Evolutionary conservation across 2,888 invertebrate genomes (phyloP).

Genomic region (Ectobius pallidus): DNA sequence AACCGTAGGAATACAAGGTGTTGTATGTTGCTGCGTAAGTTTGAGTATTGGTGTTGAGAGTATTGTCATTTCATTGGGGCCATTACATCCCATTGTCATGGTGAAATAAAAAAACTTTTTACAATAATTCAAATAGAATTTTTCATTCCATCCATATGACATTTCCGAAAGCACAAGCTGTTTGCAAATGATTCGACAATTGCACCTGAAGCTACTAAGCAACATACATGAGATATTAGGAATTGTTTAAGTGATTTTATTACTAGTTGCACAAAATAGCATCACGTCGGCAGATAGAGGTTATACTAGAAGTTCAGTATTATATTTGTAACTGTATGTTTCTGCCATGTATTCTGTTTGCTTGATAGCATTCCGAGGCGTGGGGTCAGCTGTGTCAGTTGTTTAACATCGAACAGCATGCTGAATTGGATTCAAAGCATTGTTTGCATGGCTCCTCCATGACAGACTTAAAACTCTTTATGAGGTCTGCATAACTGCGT

Average conservation of each 20-base stretch:
- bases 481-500: too few relatives aligned
- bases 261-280: background rate
- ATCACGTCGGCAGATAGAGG: conserved; percentile 1
- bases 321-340: conserved; percentile 13
- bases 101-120: too few relatives aligned
- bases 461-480: background rate
- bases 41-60: conserved; percentile 20
- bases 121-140: too few relatives aligned
- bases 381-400: conserved; percentile 18
- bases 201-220: background rate
- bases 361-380: conserved; percentile 20
- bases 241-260: background rate
- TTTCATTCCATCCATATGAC: conserved; percentile 7
- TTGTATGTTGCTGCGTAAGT: conserved; percentile 25
- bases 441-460: background rate
- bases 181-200: background rate
- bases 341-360: conserved; percentile 24
- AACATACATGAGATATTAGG: background rate
- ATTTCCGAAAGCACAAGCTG: conserved; percentile 1
- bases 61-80: background rate
- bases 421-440: background rate
- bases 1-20: conserved; percentile 21
- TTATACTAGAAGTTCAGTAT: conserved; percentile 9
- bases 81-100: background rate
- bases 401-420: background rate